Base-by-base conservation (phyloP, 2,888 invertebrate genomes). In the Drosophila buzzatii region DNA sequence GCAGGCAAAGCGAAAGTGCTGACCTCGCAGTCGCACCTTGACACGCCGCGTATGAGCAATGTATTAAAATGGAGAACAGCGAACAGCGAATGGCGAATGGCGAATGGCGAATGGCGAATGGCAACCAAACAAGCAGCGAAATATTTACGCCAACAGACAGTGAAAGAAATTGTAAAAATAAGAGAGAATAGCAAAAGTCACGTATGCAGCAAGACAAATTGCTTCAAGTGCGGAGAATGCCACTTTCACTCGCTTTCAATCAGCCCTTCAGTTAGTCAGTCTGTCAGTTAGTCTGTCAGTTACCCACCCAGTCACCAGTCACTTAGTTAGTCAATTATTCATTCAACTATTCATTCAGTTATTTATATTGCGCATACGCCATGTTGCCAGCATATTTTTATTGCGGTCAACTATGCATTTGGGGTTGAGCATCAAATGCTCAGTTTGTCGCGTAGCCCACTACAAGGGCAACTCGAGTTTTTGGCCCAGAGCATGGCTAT, bases 321-420 rank as follows among this genome's bases (percentile, higher is more conserved):
- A 45, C 45, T 45, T 45, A 47, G 47, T 16, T 47, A 47, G 47
- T 47, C 47, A 47, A 47, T 47, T 81, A 51, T 51, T 72, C 33
- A 73, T 75, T 75, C 45, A 47, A 47, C 23, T 45, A 23, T 52
- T 52, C 37, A 74, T 76, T 76, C 77, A 77, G 88, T 89, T 85
- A 85, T 89, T 85, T 84, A 89, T 90, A 90, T 90, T 83, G 86
- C 89, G 86, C 90, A 86, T 86, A 85, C 77, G 88, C 64, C 80
- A 80, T 73, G 77, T 72, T 62, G 70, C 81, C 70, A 74, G 75
- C 69, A 82, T 82, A 82, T 74, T 81, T 81, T 66, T 67, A 76
- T 71, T 89, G 79, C 88, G 85, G 86, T 80, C 88, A 88, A 80
- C 80, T 82, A 64, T 68, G 61, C 73, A 82, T 85, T 85, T 75